phyloP scores from a whole-genome alignment of 2,888 invertebrate species.

The Drosophila nr. fundita region DNA sequence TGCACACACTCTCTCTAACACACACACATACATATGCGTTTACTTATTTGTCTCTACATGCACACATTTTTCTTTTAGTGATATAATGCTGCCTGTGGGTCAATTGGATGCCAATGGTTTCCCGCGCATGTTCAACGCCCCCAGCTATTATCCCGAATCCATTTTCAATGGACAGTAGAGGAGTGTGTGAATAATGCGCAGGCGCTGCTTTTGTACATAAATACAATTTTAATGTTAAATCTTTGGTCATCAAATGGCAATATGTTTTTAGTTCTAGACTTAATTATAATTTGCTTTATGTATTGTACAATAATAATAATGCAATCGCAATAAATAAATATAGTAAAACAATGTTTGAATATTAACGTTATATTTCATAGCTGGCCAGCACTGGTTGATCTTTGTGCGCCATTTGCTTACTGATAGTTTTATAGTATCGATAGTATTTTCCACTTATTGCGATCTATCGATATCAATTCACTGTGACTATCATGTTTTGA shows the following conservation, averaged over 20 bases:
- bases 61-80: conserved; percentile 67
- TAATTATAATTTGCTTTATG: conserved; percentile 46
- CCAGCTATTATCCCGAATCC: conserved; percentile 84
- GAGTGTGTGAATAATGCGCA: conserved; percentile 40
- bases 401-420: background rate
- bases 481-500: background rate
- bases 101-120: conserved; percentile 84
- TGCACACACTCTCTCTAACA: conserved; percentile 57
- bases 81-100: conserved; percentile 84
- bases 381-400: conserved; percentile 17
- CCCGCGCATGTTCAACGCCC: conserved; percentile 84
- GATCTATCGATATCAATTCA: background rate
- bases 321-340: conserved; percentile 51
- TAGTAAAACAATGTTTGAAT: conserved; percentile 23
- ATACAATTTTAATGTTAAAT: conserved; percentile 57
- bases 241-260: conserved; percentile 69
- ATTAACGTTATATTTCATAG: background rate
- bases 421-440: background rate
- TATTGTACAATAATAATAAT: conserved; percentile 63
- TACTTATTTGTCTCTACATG: conserved; percentile 13
- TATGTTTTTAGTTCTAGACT: conserved; percentile 55
- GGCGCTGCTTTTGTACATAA: conserved; percentile 63
- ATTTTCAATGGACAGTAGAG: conserved; percentile 84
- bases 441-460: background rate
- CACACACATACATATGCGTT: conserved; percentile 33